These are phyloP conservation scores for Leptoteleia sp. DNA, from an alignment of 1,140 invertebrate genomes.

Conservation along the genomic window DNA sequence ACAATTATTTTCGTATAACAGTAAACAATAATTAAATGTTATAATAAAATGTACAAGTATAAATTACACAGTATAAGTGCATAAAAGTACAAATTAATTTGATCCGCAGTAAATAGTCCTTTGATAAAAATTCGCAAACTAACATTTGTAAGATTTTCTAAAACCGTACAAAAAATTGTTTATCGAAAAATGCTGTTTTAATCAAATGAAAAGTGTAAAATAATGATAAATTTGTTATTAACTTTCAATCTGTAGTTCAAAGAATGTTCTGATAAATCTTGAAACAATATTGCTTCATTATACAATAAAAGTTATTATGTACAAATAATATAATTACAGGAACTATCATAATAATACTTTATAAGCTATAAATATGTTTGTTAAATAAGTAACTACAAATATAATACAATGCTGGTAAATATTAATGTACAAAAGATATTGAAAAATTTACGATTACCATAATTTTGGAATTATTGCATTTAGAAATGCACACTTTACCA, in stretches of 20 bases:
- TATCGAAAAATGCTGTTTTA: constrained; percentile 15
- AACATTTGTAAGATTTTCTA: constrained; percentile 2
- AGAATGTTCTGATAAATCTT: constrained; percentile 29
- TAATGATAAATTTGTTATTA: constrained; percentile 13
- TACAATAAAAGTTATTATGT: constrained; percentile 46
- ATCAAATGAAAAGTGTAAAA: too few species aligned
- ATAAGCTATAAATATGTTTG: constrained; percentile 61
- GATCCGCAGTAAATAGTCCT: constrained; percentile 1
- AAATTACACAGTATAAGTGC: constrained; percentile 43
- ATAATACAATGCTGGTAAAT: constrained; percentile 42
- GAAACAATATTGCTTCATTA: constrained; percentile 7
- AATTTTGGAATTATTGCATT: constrained; percentile 55
- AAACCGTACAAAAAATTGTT: constrained; percentile 34
- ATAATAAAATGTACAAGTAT: constrained; percentile 38
- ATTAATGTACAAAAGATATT: constrained; percentile 54
- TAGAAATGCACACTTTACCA: constrained; percentile 71
- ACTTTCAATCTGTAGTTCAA: constrained; percentile 23
- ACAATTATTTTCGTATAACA: constrained; percentile 9
- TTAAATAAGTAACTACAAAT: constrained; percentile 52
- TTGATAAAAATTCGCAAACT: constrained; percentile 6
- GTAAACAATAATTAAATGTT: constrained; percentile 8
- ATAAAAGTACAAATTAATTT: constrained; percentile 37
- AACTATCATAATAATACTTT: constrained; percentile 65
- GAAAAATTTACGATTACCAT: constrained; percentile 39
- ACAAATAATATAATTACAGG: constrained; percentile 67